Conservation (phyloP, 2,113 vertebrate species). For the Entelurus aequoreus region DNA sequence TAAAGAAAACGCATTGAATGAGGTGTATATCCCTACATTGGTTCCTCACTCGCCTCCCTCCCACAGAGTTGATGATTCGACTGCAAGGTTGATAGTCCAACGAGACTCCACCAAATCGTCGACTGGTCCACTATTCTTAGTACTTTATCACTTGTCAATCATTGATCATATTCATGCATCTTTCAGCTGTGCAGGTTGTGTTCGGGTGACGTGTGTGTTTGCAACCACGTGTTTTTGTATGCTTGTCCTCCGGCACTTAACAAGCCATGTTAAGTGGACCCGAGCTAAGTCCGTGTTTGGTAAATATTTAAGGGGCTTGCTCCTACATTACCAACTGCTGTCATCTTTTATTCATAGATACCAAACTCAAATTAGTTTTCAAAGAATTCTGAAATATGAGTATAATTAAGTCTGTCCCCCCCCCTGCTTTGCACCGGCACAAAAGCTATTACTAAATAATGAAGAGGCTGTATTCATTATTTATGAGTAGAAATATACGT, state of each 20-base stretch:
- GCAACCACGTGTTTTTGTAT: no score
- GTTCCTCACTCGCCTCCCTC: no score
- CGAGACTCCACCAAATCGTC: no score
- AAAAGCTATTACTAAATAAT: conserved; percentile 68
- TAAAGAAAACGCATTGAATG: no score
- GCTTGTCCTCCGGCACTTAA: conserved; percentile 11
- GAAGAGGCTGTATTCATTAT: conserved; percentile 60
- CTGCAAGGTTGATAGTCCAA: no score
- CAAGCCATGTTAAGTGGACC: conserved; percentile 40
- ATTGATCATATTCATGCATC: no score
- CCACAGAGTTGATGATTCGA: no score
- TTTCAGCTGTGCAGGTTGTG: no score
- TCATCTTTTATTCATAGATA: conserved; percentile 78
- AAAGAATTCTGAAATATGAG: conserved; percentile 68
- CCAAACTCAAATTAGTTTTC: conserved; percentile 69
- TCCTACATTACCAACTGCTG: conserved; percentile 63
- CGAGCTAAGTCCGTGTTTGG: conserved; percentile 55
- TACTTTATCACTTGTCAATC: no score
- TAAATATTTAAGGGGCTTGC: conserved; percentile 71
- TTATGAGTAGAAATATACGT: conserved; percentile 59
- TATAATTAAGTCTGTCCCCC: conserved; percentile 64
- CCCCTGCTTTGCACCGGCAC: conserved; percentile 32
- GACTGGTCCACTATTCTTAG: no score
- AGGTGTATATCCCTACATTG: no score
- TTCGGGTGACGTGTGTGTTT: no score